Conservation (phyloP, 2,888 invertebrate genomes). For the Monochamus alternatus region DNA sequence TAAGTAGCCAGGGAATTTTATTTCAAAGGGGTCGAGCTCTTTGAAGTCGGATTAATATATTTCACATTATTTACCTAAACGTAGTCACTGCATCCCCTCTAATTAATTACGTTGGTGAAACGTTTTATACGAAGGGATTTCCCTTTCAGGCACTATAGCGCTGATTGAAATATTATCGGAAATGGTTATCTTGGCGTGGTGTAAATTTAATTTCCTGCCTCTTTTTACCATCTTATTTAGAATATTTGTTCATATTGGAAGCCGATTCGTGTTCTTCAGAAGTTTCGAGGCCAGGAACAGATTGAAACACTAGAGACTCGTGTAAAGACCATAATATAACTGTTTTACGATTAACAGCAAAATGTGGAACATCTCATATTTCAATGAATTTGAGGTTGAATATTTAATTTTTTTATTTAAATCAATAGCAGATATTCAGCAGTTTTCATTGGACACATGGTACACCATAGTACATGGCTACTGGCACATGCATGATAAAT, state of each 20-base stretch:
- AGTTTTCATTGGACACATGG: too few relatives aligned
- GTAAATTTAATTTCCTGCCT: constrained; percentile 5
- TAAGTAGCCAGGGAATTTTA: constrained; percentile 33
- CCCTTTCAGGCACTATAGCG: constrained; percentile 16
- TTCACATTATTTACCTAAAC: constrained; percentile 38
- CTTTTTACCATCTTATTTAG: neutral
- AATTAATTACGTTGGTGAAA: constrained; percentile 33
- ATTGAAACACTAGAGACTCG: too few relatives aligned
- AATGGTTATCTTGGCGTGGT: neutral
- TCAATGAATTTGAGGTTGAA: too few relatives aligned
- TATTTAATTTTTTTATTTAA: too few relatives aligned
- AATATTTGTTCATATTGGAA: too few relatives aligned
- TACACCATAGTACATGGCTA: too few relatives aligned
- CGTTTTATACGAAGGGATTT: constrained; percentile 14
- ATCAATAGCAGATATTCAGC: too few relatives aligned
- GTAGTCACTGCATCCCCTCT: constrained; percentile 20
- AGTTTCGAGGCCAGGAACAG: neutral
- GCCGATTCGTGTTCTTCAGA: too few relatives aligned
- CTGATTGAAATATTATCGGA: constrained; percentile 23
- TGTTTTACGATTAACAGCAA: too few relatives aligned
- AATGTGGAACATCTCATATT: too few relatives aligned
- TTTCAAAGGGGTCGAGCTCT: constrained; percentile 28
- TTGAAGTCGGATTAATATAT: constrained; percentile 38
- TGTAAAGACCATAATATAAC: too few relatives aligned
- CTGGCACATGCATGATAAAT: too few relatives aligned